Evolutionary conservation across 1,140 invertebrate genomes (phyloP).

Genomic region (Lerema accius): DNA sequence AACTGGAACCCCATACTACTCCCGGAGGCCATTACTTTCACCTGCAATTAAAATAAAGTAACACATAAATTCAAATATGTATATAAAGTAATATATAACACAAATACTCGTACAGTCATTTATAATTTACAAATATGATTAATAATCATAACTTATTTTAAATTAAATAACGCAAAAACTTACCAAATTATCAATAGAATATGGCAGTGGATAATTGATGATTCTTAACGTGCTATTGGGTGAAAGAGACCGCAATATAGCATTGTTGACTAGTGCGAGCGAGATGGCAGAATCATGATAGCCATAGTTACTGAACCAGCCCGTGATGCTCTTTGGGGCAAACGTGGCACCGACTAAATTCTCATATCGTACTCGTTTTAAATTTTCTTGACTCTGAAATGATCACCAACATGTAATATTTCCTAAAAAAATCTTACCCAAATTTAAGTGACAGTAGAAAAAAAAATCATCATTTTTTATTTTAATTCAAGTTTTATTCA

Average conservation of each 20-base stretch:
- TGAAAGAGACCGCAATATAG: constrained; percentile 79
- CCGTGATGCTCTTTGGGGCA: constrained; percentile 65
- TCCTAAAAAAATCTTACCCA: no score
- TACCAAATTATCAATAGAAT: constrained; percentile 74
- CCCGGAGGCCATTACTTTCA: constrained; percentile 78
- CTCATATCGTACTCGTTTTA: constrained; percentile 63
- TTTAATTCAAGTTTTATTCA: no score
- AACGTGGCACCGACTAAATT: constrained; percentile 81
- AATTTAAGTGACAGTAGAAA: no score
- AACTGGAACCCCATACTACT: constrained; percentile 85
- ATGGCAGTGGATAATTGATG: constrained; percentile 68
- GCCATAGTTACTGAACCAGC: constrained; percentile 87
- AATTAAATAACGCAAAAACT: no score
- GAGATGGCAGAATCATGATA: constrained; percentile 88
- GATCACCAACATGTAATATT: background rate
- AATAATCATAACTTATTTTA: no score
- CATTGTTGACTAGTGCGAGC: constrained; percentile 85
- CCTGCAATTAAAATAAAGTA: constrained; percentile 54
- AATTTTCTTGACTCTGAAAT: constrained; percentile 53
- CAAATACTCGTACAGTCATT: no score
- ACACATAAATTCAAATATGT: constrained; percentile 4
- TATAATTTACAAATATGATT: no score
- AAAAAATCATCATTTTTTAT: no score
- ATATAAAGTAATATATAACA: constrained; percentile 34
- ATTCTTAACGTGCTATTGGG: constrained; percentile 79